A percentile compares a stretch with the other conserved stretches of the same genome.
phyloP scores from a whole-genome alignment of 2,113 vertebrate genomes.

The Etheostoma spectabile region DNA sequence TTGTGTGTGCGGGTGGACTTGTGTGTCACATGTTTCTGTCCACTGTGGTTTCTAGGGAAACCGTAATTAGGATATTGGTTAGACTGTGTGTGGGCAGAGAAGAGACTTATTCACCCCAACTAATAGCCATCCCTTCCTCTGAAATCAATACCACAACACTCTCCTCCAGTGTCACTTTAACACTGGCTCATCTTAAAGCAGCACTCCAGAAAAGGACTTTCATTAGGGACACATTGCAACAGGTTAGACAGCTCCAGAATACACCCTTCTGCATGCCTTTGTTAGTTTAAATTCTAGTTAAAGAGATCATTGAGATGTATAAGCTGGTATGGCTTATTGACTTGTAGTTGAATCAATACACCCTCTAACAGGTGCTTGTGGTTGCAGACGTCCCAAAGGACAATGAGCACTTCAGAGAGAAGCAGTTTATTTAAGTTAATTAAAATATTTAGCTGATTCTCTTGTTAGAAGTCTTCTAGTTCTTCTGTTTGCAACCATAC shows the following conservation, averaged over 20 bases:
- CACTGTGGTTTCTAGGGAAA: constrained; percentile 76
- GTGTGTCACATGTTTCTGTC: constrained; percentile 74
- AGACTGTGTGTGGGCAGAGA: constrained; percentile 34
- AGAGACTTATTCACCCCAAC: constrained; percentile 25
- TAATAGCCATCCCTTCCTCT: constrained; percentile 38
- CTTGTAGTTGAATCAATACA: constrained; percentile 14
- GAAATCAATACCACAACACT: constrained; percentile 36
- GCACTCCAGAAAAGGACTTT: not conserved
- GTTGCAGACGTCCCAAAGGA: no score
- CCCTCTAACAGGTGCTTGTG: not conserved
- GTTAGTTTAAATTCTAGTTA: not conserved
- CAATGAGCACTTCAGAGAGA: not conserved
- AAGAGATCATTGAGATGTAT: not conserved
- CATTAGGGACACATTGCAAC: not conserved
- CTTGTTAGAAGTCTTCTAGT: not conserved
- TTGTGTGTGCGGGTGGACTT: constrained; percentile 69
- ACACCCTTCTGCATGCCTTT: not conserved
- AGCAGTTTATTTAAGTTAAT: not conserved
- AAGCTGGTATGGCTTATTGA: constrained; percentile 7
- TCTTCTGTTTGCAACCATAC: not conserved
- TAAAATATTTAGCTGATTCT: not conserved
- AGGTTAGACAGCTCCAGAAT: not conserved
- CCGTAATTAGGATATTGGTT: constrained; percentile 67
- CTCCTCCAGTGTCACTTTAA: constrained; percentile 11
- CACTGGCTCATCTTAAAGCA: not conserved